Conservation (phyloP, 2,113 vertebrate genomes). For the Embiotoca jacksoni region DNA sequence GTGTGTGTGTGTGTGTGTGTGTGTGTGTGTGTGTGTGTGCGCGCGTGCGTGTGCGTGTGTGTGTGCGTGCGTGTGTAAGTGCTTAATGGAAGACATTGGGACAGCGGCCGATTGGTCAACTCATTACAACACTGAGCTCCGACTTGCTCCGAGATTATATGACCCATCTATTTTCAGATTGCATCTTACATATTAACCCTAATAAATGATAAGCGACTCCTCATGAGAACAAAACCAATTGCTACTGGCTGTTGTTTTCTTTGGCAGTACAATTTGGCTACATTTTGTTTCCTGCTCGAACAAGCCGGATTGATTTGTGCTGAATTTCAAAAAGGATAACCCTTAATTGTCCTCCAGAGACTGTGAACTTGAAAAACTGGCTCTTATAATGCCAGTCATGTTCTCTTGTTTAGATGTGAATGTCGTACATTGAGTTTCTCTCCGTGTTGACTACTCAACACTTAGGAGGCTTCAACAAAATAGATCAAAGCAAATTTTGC, state of each 20-base stretch:
- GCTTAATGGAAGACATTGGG: slow-evolving; percentile 26
- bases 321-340: slow-evolving; percentile 13
- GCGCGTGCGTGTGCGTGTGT: slow-evolving; percentile 43
- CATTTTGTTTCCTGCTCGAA: background rate
- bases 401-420: background rate
- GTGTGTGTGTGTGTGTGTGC: slow-evolving; percentile 32
- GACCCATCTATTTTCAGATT: background rate
- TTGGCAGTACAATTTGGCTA: no score
- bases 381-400: background rate
- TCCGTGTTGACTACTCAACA: background rate
- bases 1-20: slow-evolving; percentile 25
- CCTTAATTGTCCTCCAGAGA: background rate
- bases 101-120: background rate
- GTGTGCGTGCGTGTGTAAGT: background rate
- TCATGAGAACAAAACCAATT: background rate
- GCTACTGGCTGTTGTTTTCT: background rate
- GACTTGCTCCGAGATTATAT: background rate
- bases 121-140: slow-evolving; percentile 9
- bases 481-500: background rate
- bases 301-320: slow-evolving; percentile 3
- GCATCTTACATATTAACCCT: background rate
- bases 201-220: background rate
- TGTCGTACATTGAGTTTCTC: background rate
- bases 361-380: background rate
- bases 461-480: background rate